Conservation (phyloP, 1,140 invertebrate genomes). For the Anoplolepis gracilipes region DNA sequence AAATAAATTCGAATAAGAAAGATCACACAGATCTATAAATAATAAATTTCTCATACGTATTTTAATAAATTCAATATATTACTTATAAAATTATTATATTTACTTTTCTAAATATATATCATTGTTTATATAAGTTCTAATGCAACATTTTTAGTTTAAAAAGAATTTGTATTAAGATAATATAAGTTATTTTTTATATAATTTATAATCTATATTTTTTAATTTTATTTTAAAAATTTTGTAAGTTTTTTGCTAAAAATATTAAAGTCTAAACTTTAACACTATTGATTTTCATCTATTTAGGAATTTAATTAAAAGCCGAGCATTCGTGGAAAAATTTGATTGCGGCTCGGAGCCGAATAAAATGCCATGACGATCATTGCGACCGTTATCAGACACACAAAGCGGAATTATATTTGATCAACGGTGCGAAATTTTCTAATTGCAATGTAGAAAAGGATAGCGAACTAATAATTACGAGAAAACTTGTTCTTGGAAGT, state of each 20-base stretch:
- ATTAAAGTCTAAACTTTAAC: not conserved
- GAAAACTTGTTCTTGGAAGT: slow-evolving; percentile 10
- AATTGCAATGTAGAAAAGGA: not conserved
- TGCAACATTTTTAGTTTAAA: not conserved
- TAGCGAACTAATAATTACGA: not conserved
- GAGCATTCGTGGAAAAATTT: slow-evolving; percentile 59
- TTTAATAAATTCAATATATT: not conserved
- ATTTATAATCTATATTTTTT: too few relatives aligned
- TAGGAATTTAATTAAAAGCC: slow-evolving; percentile 18
- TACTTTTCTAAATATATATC: not conserved
- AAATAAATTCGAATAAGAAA: slow-evolving; percentile 3
- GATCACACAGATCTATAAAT: slow-evolving; percentile 19
- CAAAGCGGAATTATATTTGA: slow-evolving; percentile 22
- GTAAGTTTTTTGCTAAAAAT: not conserved
- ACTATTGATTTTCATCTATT: not conserved
- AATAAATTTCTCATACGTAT: slow-evolving; percentile 3
- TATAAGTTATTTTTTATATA: too few relatives aligned
- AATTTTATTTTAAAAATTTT: not conserved
- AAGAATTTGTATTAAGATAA: not conserved
- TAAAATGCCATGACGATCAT: slow-evolving; percentile 30
- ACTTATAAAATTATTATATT: not conserved
- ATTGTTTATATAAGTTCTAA: not conserved
- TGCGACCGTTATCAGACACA: not conserved
- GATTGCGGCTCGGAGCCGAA: slow-evolving; percentile 39
- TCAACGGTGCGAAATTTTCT: not conserved